Evolutionary conservation across 1,140 invertebrate species (phyloP), one percentile per base, ranked within the genome.

Genomic region (Matsumurasca onukii): DNA sequence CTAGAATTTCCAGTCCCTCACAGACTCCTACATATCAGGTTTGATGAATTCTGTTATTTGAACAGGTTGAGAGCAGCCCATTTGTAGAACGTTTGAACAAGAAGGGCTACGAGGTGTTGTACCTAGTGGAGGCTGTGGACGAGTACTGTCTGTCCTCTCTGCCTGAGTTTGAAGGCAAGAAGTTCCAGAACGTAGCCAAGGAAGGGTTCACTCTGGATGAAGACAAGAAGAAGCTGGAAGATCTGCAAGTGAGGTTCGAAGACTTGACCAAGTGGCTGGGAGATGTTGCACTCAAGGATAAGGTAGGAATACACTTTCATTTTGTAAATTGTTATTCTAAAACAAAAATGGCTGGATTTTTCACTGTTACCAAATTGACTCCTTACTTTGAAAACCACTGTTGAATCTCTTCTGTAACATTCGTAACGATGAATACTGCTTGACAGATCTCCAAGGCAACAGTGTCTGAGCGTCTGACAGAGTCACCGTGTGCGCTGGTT

Each of bases 161-260:
- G 75, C 97, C 98, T n/a, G 97, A 99, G 81, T 99, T 97, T 80
- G 97, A 99, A 76, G 94, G 95, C 30, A 98, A 99, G 82, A 99
- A 99, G 80, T 98, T 99, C 91, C 97, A 99, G 82, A 99, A 99
- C 78, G 94, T 98, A 31, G 98, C 98, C 69, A 99, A 99, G 80
- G 98, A 99, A 83, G 97, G 97, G 1, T 89, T 99, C 74, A 88
- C 90, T 66, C 78, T 99, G 0, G 89, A 95, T 69, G 94, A 91
- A 77, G 89, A 88, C 22, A 86, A 89, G 61, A 95, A 97, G 77
- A 87, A 87, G 73, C 83, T 91, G 73, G 94, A 98, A 80, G 85
- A 86, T 52, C 75, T 94, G 25, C 90, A 93, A 75, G 88, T 85
- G 71, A 85, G 88, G 57, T 98, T 91, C 77, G 95, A 98, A 81